These are phyloP conservation scores for Netelia fuscicornis DNA, from an alignment of 2,888 invertebrate genomes.

Conservation along the genomic window DNA sequence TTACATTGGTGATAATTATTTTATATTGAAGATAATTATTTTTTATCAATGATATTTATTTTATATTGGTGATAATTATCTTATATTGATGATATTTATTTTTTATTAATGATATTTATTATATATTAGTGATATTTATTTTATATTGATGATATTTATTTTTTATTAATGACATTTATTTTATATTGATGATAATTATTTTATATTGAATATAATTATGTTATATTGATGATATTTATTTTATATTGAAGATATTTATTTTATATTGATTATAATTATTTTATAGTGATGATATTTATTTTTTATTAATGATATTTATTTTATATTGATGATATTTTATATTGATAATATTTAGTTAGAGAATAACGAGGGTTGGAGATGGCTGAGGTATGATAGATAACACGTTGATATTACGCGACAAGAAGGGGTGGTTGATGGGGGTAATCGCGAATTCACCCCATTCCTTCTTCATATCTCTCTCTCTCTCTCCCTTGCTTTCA, in stretches of 20 bases:
- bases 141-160: too few species aligned
- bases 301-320: background rate
- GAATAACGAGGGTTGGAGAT: background rate
- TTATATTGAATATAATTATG: too few species aligned
- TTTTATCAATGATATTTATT: too few species aligned
- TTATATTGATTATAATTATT: background rate
- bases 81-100: too few species aligned
- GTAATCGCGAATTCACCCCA: constrained; percentile 63
- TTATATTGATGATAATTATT: background rate
- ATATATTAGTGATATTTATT: too few species aligned
- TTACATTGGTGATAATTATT: too few species aligned
- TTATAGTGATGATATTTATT: too few species aligned
- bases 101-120: background rate
- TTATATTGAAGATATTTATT: background rate
- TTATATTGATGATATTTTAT: background rate
- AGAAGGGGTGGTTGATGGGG: constrained; percentile 22
- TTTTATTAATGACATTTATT: too few species aligned
- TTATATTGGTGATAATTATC: too few species aligned
- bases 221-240: too few species aligned
- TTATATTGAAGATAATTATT: too few species aligned
- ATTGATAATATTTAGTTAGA: background rate
- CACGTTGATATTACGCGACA: constrained; percentile 12
- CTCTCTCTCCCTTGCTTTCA: constrained; percentile 29
- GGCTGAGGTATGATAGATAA: background rate
- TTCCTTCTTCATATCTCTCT: constrained; percentile 31